phyloP scores from a whole-genome alignment of 2,797 vertebrate species.

The Propithecus perrieri region DNA sequence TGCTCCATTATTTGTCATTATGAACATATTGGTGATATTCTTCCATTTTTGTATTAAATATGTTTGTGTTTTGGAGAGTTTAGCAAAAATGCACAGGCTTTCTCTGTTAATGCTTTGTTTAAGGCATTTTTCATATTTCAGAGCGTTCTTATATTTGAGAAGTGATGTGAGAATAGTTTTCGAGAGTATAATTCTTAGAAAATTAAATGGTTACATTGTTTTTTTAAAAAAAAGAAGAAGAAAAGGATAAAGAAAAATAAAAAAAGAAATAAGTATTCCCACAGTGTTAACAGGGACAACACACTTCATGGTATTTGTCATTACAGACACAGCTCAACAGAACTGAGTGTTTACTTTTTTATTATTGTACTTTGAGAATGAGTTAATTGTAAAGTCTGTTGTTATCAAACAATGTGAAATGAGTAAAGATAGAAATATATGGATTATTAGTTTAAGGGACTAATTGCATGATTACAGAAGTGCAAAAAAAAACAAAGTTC shows the following conservation, averaged over 20 bases:
- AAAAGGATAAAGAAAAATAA: neutral
- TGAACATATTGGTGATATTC: neutral
- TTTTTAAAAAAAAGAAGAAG: neutral
- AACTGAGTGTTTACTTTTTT: neutral
- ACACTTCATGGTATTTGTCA: neutral
- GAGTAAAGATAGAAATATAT: constrained; percentile 3
- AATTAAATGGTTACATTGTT: neutral
- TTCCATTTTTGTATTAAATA: neutral
- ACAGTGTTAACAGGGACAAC: neutral
- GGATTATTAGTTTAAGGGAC: constrained; percentile 64
- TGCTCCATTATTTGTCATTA: neutral
- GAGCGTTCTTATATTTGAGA: neutral
- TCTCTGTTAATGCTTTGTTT: neutral
- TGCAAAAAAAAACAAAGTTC: neutral
- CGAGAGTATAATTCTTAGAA: neutral
- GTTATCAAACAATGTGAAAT: neutral
- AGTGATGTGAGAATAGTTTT: neutral
- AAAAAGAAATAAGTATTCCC: neutral
- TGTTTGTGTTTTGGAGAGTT: neutral
- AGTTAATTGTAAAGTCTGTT: neutral
- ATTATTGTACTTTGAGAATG: neutral
- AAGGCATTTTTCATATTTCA: neutral
- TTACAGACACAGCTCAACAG: neutral
- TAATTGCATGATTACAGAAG: constrained; percentile 64
- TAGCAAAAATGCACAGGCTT: neutral